Percentiles rank a stretch among this genome's conserved stretches.
Evolutionary conservation across 2,113 vertebrate genomes (phyloP).

Genomic region (Laterallus jamaicensis): DNA sequence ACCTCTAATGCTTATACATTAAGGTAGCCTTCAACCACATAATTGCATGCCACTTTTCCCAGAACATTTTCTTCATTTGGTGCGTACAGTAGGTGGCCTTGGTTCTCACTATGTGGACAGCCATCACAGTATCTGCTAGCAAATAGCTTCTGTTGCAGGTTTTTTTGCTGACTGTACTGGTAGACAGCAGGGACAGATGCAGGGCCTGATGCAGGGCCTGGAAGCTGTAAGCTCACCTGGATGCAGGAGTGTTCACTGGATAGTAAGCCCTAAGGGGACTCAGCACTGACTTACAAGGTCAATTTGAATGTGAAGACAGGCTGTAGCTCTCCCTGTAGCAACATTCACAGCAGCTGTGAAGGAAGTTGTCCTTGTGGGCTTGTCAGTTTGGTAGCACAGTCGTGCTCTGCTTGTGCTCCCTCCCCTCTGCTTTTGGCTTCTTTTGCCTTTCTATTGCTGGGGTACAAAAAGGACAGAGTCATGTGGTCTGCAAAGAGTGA

Average conservation of each 20-base stretch:
- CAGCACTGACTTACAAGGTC: background rate
- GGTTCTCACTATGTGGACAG: background rate
- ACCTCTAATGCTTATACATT: background rate
- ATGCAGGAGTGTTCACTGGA: background rate
- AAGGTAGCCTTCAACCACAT: background rate
- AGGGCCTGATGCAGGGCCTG: background rate
- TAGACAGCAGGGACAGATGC: background rate
- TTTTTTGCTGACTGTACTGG: background rate
- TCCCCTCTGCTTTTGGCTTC: background rate
- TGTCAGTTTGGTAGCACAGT: background rate
- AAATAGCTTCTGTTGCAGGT: background rate
- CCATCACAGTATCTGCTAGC: background rate
- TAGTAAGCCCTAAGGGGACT: background rate
- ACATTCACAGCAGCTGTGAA: background rate
- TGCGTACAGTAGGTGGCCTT: background rate
- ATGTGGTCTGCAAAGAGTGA: background rate
- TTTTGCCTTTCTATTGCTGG: background rate
- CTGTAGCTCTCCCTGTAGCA: background rate
- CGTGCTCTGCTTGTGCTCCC: background rate
- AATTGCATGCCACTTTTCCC: background rate
- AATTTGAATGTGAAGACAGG: accelerated
- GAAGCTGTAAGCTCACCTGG: background rate
- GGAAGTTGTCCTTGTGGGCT: background rate
- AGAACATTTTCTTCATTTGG: background rate
- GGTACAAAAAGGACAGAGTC: background rate